A percentile compares a stretch with the other conserved stretches of the same genome.
Evolutionary conservation across 2,888 invertebrate species (phyloP).

Genomic region (Caenorhabditis uteleia): DNA sequence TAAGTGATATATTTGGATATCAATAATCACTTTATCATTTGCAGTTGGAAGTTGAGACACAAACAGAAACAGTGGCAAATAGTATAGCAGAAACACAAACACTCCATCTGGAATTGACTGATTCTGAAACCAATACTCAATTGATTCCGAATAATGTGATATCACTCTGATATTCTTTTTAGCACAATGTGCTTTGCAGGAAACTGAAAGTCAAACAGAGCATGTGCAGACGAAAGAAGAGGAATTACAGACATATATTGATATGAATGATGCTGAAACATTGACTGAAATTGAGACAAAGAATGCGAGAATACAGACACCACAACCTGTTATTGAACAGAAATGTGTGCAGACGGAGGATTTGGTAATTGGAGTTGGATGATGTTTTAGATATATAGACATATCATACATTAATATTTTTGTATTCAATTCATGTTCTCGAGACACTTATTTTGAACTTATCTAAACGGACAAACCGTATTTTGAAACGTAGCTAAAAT

Average conservation of each 20-base stretch:
- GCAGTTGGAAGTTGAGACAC: conserved; percentile 36
- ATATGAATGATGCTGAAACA: conserved; percentile 53
- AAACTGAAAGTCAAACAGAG: conserved; percentile 59
- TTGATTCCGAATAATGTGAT: not conserved
- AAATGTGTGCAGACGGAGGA: conserved; percentile 62
- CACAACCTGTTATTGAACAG: conserved; percentile 53
- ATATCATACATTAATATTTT: too few species aligned
- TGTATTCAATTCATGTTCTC: too few species aligned
- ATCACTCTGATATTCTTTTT: not conserved
- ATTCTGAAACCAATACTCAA: conserved; percentile 49
- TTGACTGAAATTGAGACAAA: conserved; percentile 59
- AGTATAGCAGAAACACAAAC: conserved; percentile 55
- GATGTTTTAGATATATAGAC: too few species aligned
- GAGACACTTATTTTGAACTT: too few species aligned
- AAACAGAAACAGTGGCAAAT: conserved; percentile 42
- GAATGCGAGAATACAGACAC: conserved; percentile 63
- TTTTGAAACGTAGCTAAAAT: too few species aligned
- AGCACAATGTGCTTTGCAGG: conserved; percentile 29
- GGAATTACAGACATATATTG: conserved; percentile 61
- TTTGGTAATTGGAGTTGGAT: conserved; percentile 26
- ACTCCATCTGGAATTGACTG: conserved; percentile 32
- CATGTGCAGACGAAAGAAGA: conserved; percentile 51
- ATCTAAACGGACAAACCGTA: too few species aligned
- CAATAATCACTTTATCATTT: conserved; percentile 19
- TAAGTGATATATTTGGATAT: conserved; percentile 2